These are phyloP conservation scores for Trichosurus vulpecula DNA, from an alignment of 2,797 vertebrate species.

Conservation along the genomic window DNA sequence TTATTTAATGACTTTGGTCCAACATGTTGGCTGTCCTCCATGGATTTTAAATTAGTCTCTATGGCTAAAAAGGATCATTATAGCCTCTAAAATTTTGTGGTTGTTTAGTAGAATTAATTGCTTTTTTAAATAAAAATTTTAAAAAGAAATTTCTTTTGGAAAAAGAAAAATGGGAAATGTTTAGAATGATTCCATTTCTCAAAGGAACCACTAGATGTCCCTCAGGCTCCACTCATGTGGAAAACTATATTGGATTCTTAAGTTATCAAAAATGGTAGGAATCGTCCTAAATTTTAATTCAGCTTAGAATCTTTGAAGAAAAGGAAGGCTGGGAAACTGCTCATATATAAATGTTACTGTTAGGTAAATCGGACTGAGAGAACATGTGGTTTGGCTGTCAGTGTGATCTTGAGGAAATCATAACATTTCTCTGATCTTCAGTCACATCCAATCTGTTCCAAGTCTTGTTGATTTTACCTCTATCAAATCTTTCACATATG, in stretches of 20 bases:
- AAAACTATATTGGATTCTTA: neutral
- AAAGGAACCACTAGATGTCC: constrained; percentile 50
- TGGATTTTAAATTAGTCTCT: neutral
- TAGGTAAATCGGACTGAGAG: neutral
- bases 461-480: neutral
- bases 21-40: neutral
- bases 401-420: neutral
- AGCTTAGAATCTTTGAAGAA: neutral
- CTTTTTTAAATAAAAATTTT: neutral
- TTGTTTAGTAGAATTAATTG: neutral
- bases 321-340: neutral
- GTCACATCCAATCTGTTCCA: neutral
- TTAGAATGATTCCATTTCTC: constrained; percentile 5
- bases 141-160: neutral
- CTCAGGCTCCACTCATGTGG: neutral
- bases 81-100: neutral
- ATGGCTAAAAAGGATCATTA: neutral
- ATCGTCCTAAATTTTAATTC: constrained; percentile 1
- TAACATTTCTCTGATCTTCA: neutral
- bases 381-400: neutral
- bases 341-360: neutral
- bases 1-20: neutral
- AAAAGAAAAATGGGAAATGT: neutral
- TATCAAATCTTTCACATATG: neutral
- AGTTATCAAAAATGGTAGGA: neutral